Percentiles rank a stretch among this genome's conserved stretches.
These are phyloP conservation scores for Triplophysa dalaica DNA, from an alignment of 2,113 vertebrate species.

Conservation along the genomic window DNA sequence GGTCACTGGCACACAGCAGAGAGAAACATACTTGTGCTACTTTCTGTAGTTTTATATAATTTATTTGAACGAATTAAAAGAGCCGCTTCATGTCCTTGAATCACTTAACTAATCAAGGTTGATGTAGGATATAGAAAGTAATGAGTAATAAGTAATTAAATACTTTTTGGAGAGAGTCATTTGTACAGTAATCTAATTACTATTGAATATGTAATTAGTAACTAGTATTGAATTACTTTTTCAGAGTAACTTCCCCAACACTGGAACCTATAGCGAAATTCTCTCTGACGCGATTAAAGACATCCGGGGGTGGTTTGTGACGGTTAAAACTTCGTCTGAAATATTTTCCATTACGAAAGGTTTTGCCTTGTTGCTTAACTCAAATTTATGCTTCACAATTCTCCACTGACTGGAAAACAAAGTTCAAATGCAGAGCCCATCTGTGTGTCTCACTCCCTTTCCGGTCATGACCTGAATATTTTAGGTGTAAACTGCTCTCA, in stretches of 20 bases:
- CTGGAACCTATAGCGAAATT: neutral
- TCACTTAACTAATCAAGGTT: too few relatives aligned
- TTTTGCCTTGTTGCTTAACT: constrained; percentile 5
- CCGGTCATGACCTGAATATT: neutral
- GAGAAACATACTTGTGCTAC: neutral
- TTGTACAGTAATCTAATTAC: too few relatives aligned
- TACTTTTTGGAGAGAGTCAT: too few relatives aligned
- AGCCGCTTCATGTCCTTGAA: too few relatives aligned
- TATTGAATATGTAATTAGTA: too few relatives aligned
- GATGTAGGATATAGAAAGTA: too few relatives aligned
- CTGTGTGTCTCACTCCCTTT: neutral
- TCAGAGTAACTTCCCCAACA: too few relatives aligned
- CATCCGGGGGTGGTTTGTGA: constrained; percentile 11
- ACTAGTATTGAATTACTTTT: too few relatives aligned
- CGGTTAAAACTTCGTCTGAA: neutral
- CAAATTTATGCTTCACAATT: constrained; percentile 26
- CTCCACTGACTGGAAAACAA: neutral
- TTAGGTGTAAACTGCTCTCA: neutral
- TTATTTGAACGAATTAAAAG: too few relatives aligned
- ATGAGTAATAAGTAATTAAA: too few relatives aligned
- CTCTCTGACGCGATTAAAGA: neutral
- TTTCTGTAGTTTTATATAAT: too few relatives aligned
- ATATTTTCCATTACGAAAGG: constrained; percentile 8
- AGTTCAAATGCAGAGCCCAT: neutral
- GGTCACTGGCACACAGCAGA: constrained; percentile 33